These are phyloP conservation scores for Pristionchus japonicus DNA, from an alignment of 2,888 invertebrate species.

Conservation along the genomic window DNA sequence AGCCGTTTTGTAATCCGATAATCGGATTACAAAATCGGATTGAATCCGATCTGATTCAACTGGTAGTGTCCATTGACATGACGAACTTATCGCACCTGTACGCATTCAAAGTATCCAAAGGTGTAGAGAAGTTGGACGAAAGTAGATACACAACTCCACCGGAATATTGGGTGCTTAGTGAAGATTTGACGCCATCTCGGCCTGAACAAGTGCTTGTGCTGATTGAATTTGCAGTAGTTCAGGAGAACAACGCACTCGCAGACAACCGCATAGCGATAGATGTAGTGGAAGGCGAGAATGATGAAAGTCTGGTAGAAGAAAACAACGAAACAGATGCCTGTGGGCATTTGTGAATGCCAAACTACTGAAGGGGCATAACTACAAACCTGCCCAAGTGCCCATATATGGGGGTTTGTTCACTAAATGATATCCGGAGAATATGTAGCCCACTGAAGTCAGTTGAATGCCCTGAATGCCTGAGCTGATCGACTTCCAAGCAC, in stretches of 20 bases:
- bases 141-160: neutral
- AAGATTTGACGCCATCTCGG: neutral
- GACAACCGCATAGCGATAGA: neutral
- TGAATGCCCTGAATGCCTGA: neutral
- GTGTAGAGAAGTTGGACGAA: neutral
- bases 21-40: too few relatives aligned
- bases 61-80: too few relatives aligned
- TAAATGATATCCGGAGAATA: neutral
- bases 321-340: neutral
- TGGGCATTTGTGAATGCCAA: too few relatives aligned
- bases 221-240: neutral
- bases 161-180: neutral
- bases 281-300: neutral
- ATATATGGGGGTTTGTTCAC: neutral
- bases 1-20: neutral
- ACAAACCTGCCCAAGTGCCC: neutral
- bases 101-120: neutral
- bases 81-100: neutral
- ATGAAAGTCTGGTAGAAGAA: conserved; percentile 22
- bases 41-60: conserved; percentile 12
- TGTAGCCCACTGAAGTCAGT: neutral
- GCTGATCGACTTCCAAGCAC: neutral
- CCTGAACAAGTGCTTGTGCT: neutral
- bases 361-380: too few relatives aligned
- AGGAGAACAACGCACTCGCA: neutral